Base-by-base conservation (phyloP, 2,888 invertebrate genomes). In the Ephialtes manifestator region DNA sequence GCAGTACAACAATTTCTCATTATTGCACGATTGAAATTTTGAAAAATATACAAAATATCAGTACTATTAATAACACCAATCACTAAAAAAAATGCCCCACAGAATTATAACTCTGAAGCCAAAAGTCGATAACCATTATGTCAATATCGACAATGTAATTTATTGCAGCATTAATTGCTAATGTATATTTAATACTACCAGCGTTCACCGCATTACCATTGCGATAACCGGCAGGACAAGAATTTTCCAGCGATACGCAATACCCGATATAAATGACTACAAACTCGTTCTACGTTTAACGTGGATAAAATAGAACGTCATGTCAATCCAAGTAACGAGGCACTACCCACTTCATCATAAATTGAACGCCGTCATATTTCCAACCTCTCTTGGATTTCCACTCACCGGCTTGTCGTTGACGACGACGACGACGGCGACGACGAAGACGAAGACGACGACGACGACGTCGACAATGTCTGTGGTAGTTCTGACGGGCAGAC, bases 361-460 rank as follows among this genome's bases (percentile, higher is more conserved):
- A 63, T 74, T 28, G 46, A 60, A 60, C 46, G n/a, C 10, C 10
- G n/a, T 15, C 11, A 24, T 15, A 43, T 46, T 48, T 60, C 46
- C 10, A n/a, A 13, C 10, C 0, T 74, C 18, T n/a, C 24, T 15
- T 15, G 28, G 15, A 63, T 53, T 74, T 28, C 46, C 20, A 75
- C 83, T 83, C 46, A 83, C 83, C 83, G 51, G 46, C n/a, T 55
- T 43, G 20, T 53, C 53, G 20, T 11, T 58, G n/a, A 63, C 18
- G 51, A 39, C n/a, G 51, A 35, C 60, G 15, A 48, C 48, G 70
- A 48, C 70, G 63, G 18, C 53, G 53, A 53, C 46, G 53, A 55
- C 43, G 13, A 48, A n/a, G 51, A 39, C 28, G 51, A 35, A 48
- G 15, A 48, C 48, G 70, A 35, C 63, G 63, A 28, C 53, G 53